Evolutionary conservation across 2,888 invertebrate genomes (phyloP), one percentile per base, ranked within the genome.

Genomic region (Nasonia oneida): DNA sequence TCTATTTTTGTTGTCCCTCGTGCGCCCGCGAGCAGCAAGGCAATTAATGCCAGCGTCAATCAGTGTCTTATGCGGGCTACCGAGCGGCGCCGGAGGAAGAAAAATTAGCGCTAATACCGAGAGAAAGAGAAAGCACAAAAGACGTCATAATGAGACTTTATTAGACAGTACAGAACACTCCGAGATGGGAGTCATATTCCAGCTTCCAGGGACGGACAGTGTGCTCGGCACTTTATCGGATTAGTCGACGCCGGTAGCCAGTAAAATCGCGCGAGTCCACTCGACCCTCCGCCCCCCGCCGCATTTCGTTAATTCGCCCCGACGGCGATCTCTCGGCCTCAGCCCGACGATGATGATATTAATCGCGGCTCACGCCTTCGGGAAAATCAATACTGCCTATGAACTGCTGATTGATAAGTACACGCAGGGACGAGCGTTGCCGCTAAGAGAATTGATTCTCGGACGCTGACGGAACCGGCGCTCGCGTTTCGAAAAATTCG

Each of bases 211-310:
- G 89, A 90, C 89, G 88, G 89, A 87, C 70, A 57, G 89, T 91
- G 90, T 91, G 92, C 91, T 91, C 90, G 88, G 89, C 90, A 92
- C 91, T 91, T 90, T 91, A 90, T 90, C 89, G 90, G 91, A 93
- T 93, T 93, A 92, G 89, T 87, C 87, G 88, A 87, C 88, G 89
- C 87, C 87, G 88, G 87, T 88, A 80, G 89, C 88, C 86, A 89
- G 88, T 89, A 89, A 90, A 90, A 89, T 89, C 89, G 73, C 42
- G 67, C 29, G 67, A 42, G 47, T 79, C 39, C 84, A 33, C 76
- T 76, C 76, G 50, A 15, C 12, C 37, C 29, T 29, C 37, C 29
- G 29, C 29, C 53, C 47, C 42, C 14, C 10, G 4, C 8, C 50
- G 33, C 89, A 90, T 90, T 91, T 90, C 90, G 89, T 89, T 91